phyloP scores from a whole-genome alignment of 2,113 vertebrate genomes.

The Oncorhynchus tshawytscha region DNA sequence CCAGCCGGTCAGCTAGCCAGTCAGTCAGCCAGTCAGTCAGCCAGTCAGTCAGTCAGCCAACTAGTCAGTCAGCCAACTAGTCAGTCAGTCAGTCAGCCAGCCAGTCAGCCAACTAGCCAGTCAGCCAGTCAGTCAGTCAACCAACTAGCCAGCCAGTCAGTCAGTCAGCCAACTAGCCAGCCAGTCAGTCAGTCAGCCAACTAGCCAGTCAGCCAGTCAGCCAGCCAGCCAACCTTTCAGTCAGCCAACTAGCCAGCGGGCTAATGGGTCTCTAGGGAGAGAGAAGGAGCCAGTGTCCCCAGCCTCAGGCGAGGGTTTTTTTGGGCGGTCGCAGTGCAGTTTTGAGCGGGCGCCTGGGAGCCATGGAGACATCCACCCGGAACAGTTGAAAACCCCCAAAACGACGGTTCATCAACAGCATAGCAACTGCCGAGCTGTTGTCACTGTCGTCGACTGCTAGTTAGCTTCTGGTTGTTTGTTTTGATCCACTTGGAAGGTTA shows the following conservation, averaged over 20 bases:
- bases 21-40: no score
- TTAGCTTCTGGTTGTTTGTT: background rate
- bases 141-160: no score
- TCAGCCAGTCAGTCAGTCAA: no score
- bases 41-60: no score
- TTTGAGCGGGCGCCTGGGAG: constrained; percentile 50
- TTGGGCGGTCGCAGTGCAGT: constrained; percentile 44
- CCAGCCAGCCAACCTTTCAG: no score
- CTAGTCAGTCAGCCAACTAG: no score
- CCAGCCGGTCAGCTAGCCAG: no score
- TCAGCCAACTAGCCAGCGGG: background rate
- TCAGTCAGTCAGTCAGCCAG: no score
- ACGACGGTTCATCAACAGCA: constrained; percentile 23
- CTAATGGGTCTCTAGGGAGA: background rate
- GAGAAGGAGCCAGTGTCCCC: background rate
- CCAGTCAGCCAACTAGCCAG: no score
- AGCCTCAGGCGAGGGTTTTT: background rate
- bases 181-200: no score
- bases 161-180: no score
- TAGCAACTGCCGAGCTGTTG: constrained; percentile 16
- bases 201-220: no score
- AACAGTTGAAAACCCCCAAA: constrained; percentile 21
- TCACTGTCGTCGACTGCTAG: background rate
- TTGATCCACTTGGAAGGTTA: background rate
- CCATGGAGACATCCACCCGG: constrained; percentile 1